Conservation (phyloP, 2,888 invertebrate genomes). For the Caenorhabditis drosophilae region DNA sequence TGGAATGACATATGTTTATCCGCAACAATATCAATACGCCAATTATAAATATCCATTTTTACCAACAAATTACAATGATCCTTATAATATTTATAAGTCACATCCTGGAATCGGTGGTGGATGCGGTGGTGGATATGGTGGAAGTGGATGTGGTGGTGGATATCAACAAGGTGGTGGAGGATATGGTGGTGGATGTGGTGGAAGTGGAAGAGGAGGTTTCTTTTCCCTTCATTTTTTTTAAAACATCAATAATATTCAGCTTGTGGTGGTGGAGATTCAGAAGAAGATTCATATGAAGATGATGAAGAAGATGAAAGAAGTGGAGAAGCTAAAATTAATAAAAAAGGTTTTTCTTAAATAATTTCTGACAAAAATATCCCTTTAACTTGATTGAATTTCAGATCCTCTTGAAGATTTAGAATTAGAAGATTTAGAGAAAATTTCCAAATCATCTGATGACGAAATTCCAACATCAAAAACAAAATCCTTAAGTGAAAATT, state of each 20-base stretch:
- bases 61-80: constrained; percentile 28
- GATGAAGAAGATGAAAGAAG: constrained; percentile 33
- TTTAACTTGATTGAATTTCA: too few species aligned
- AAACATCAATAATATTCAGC: constrained; percentile 5
- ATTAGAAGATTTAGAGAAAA: constrained; percentile 47
- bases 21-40: constrained; percentile 28
- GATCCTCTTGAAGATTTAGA: constrained; percentile 48
- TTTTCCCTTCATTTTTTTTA: too few species aligned
- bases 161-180: constrained; percentile 8
- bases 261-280: constrained; percentile 11
- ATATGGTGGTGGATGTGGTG: constrained; percentile 11
- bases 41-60: constrained; percentile 33
- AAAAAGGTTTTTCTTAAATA: too few species aligned
- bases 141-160: constrained; percentile 20
- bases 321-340: constrained; percentile 37
- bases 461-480: too few species aligned
- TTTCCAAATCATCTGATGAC: constrained; percentile 35
- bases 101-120: constrained; percentile 45
- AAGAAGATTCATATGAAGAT: constrained; percentile 21
- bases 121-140: constrained; percentile 25
- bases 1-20: constrained; percentile 46
- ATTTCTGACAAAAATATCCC: too few species aligned
- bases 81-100: constrained; percentile 44
- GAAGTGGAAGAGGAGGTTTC: constrained; percentile 16
- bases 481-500: too few species aligned